These are phyloP conservation scores for Poeciliopsis infans DNA, from an alignment of 2,797 vertebrate species.

Conservation along the genomic window DNA sequence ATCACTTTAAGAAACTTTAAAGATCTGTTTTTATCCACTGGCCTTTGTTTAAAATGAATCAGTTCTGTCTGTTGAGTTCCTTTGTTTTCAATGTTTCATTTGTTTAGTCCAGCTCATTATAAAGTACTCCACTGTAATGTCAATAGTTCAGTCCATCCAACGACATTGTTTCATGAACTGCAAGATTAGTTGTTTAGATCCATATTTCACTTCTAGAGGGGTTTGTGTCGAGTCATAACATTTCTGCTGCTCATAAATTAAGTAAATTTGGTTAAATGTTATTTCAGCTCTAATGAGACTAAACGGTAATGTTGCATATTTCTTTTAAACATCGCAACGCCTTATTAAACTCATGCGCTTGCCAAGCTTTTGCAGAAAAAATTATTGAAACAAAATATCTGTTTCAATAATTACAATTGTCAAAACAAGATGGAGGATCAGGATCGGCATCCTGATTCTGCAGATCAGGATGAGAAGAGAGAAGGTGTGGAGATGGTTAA, in stretches of 20 bases:
- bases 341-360: background rate
- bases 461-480: background rate
- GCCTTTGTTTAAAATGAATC: no score
- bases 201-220: background rate
- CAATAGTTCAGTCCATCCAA: background rate
- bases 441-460: no score
- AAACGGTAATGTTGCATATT: background rate
- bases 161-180: background rate
- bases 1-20: no score
- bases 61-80: no score
- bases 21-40: no score
- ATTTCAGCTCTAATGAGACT: background rate
- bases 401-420: no score
- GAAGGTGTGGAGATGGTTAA: constrained; percentile 8
- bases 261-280: background rate
- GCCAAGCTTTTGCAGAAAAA: background rate
- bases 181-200: background rate
- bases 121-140: background rate
- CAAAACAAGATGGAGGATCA: no score
- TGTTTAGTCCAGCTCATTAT: background rate
- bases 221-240: background rate
- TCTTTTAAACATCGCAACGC: background rate
- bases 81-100: no score
- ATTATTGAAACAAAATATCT: background rate
- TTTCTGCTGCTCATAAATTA: background rate